These are phyloP conservation scores for Cairina moschata DNA, from an alignment of 2,113 vertebrate species.

Conservation along the genomic window DNA sequence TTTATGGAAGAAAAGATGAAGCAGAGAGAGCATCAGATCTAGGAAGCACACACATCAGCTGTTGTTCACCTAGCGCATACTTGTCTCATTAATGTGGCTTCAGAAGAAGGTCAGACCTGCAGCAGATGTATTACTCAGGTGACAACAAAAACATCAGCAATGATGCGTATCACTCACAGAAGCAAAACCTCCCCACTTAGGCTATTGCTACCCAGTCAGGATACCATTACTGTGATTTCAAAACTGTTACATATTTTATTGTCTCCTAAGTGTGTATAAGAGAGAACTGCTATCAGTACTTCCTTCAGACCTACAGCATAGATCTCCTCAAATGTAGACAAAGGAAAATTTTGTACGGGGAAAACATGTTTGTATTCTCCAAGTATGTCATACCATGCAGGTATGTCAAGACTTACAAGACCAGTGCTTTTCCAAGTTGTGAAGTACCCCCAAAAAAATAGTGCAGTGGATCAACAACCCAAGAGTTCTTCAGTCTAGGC, in stretches of 20 bases:
- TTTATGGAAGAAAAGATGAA: constrained; percentile 30
- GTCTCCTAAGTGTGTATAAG: background rate
- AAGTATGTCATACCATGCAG: background rate
- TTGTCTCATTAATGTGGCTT: constrained; percentile 35
- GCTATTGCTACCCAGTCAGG: constrained; percentile 7
- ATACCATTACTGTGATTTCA: background rate
- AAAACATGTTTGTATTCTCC: background rate
- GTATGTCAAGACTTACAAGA: background rate
- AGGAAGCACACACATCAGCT: background rate
- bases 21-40: background rate
- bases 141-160: constrained; percentile 34
- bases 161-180: constrained; percentile 16
- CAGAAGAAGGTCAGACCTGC: constrained; percentile 48
- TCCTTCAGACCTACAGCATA: background rate
- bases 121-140: constrained; percentile 16
- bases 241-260: background rate
- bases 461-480: background rate
- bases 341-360: background rate
- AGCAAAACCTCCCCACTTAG: constrained; percentile 18
- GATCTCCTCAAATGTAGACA: background rate
- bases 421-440: background rate
- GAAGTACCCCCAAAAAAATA: background rate
- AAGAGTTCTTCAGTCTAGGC: background rate
- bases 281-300: background rate
- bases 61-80: constrained; percentile 23